Percentiles rank a stretch among this genome's conserved stretches.
phyloP scores from a whole-genome alignment of 2,888 invertebrate genomes.

The Orgyia antiqua region DNA sequence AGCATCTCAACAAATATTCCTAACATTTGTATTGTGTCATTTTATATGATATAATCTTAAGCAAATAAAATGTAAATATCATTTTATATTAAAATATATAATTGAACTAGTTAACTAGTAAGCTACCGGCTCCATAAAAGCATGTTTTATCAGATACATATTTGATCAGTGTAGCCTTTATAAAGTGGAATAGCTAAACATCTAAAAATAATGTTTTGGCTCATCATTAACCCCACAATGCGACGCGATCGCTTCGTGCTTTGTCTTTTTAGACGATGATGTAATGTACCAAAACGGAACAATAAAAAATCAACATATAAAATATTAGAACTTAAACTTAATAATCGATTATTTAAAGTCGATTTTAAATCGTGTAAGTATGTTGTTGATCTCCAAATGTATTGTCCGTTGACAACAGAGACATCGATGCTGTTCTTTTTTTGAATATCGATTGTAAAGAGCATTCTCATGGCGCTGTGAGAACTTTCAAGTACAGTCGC shows the following conservation, averaged over 20 bases:
- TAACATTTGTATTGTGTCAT: too few species aligned
- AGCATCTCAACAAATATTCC: too few species aligned
- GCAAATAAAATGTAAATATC: too few species aligned
- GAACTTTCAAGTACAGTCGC: slow-evolving; percentile 65
- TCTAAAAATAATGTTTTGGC: slow-evolving; percentile 74
- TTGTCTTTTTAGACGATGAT: slow-evolving; percentile 76
- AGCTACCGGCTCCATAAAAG: slow-evolving; percentile 63
- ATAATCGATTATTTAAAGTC: slow-evolving; percentile 21
- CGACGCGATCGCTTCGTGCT: slow-evolving; percentile 62
- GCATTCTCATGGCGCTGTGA: slow-evolving; percentile 74
- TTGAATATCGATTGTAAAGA: slow-evolving; percentile 76
- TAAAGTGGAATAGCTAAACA: slow-evolving; percentile 40
- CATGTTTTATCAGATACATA: slow-evolving; percentile 43
- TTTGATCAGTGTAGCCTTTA: slow-evolving; percentile 49
- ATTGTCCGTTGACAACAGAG: slow-evolving; percentile 76
- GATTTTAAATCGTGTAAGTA: slow-evolving; percentile 16
- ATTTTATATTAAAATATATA: too few species aligned
- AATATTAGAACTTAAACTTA: slow-evolving; percentile 29
- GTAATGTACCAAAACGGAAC: slow-evolving; percentile 69
- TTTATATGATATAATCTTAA: too few species aligned
- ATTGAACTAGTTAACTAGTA: slow-evolving; percentile 34
- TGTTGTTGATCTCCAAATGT: slow-evolving; percentile 62
- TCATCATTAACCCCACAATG: slow-evolving; percentile 67
- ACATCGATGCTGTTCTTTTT: slow-evolving; percentile 73
- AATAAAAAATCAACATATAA: slow-evolving; percentile 41